Evolutionary conservation across 2,888 invertebrate genomes (phyloP), one percentile per base, ranked within the genome.

Genomic region (Scaptomyza reducta): DNA sequence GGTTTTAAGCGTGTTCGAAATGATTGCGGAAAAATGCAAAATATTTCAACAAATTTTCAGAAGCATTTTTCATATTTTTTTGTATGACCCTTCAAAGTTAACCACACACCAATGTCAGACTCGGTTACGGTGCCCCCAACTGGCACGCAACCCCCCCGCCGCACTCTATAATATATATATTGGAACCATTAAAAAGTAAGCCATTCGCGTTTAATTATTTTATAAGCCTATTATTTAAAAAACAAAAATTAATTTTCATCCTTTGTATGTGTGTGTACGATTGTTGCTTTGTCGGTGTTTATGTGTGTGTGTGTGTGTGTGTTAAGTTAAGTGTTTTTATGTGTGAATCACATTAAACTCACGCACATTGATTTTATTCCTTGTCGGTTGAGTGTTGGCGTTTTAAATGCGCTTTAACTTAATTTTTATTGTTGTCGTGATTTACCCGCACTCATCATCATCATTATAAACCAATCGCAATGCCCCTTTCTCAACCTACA

Each of bases 341-440:
- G 25, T 68, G 60, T 56, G 59, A 78, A 71, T 64, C 74, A 71
- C 63, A 75, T 79, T 77, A 65, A 82, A 67, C 71, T 65, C 65
- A 50, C 56, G 69, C 72, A 65, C 77, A 72, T 77, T 79, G 61
- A 83, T 79, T 82, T 67, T 64, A 69, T 74, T 74, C 77, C 80
- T 72, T 74, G 56, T 54, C 50, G 79, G 50, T n/a, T 40, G 65
- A 76, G 71, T 63, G 60, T 63, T 69, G 77, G 74, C 57, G 68
- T 79, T 82, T 85, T 76, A 76, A 83, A 68, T 67, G 81, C 62
- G 81, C 79, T 84, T 82, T 51, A 86, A 82, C 80, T 82, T 85
- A 78, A 83, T 83, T 82, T 82, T 83, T 78, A 82, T 83, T 86
- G 82, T 82, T 82, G 80, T 74, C 72, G 72, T 76, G 83, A 85